Evolutionary conservation across 2,797 vertebrate species (phyloP).

Genomic region (Poecile montanus): DNA sequence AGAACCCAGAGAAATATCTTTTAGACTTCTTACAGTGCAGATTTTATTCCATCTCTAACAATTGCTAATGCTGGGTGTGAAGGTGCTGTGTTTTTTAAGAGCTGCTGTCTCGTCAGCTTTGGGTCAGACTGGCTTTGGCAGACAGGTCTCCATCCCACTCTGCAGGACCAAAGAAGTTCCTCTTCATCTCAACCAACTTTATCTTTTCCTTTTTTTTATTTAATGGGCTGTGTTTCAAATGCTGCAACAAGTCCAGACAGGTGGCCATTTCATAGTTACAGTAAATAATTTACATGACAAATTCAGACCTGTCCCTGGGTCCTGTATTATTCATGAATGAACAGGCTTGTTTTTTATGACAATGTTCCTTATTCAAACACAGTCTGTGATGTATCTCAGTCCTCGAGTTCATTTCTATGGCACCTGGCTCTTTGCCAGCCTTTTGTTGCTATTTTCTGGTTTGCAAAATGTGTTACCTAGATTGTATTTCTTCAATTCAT

Average conservation of each 20-base stretch:
- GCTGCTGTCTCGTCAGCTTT: neutral
- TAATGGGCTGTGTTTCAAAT: neutral
- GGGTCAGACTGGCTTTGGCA: neutral
- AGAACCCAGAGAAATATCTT: neutral
- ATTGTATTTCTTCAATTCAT: neutral
- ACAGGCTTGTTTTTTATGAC: neutral
- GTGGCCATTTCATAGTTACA: neutral
- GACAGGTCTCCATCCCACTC: neutral
- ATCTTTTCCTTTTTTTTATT: neutral
- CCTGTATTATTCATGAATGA: slow-evolving; percentile 60
- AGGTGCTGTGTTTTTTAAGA: neutral
- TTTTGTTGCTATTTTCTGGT: slow-evolving; percentile 10
- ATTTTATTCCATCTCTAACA: neutral
- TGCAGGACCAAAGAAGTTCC: neutral
- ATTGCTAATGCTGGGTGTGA: neutral
- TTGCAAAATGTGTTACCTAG: neutral
- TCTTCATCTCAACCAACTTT: neutral
- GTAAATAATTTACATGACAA: slow-evolving; percentile 64
- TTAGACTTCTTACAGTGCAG: neutral
- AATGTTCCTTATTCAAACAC: slow-evolving; percentile 15
- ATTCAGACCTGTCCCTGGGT: slow-evolving; percentile 32
- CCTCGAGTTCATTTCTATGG: neutral
- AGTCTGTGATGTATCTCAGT: neutral
- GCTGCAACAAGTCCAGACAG: neutral
- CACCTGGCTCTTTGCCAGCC: slow-evolving; percentile 28